phyloP scores from a whole-genome alignment of 2,888 invertebrate species.

The Archips crataeganus region DNA sequence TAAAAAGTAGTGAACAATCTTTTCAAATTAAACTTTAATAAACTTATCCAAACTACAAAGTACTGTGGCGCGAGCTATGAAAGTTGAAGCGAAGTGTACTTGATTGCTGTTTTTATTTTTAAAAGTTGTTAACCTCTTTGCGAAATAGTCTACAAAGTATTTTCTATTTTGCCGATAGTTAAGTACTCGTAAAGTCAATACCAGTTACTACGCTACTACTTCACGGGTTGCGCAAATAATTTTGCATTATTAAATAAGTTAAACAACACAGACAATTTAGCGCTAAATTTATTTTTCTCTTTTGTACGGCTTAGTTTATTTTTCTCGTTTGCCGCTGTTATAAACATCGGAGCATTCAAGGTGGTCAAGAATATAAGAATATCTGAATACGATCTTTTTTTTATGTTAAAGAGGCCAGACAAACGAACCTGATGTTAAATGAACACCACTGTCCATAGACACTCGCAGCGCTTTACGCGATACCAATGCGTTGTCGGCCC shows the following conservation, averaged over 20 bases:
- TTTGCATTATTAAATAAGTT: background rate
- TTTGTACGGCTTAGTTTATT: no score
- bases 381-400: no score
- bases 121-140: constrained; percentile 39
- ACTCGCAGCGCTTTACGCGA: no score
- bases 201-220: background rate
- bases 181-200: background rate
- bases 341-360: no score
- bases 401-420: no score
- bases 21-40: constrained; percentile 42
- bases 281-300: background rate
- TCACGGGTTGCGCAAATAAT: background rate
- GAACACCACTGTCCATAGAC: no score
- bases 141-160: constrained; percentile 32
- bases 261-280: background rate
- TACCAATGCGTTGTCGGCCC: no score
- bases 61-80: constrained; percentile 36
- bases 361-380: no score
- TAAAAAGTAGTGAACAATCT: constrained; percentile 33
- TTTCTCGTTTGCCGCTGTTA: no score
- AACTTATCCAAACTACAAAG: constrained; percentile 34
- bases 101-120: constrained; percentile 41
- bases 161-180: constrained; percentile 15
- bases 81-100: constrained; percentile 41
- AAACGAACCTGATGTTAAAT: no score